Base-by-base conservation (phyloP, 2,888 invertebrate species). In the Diaprepes abbreviatus region DNA sequence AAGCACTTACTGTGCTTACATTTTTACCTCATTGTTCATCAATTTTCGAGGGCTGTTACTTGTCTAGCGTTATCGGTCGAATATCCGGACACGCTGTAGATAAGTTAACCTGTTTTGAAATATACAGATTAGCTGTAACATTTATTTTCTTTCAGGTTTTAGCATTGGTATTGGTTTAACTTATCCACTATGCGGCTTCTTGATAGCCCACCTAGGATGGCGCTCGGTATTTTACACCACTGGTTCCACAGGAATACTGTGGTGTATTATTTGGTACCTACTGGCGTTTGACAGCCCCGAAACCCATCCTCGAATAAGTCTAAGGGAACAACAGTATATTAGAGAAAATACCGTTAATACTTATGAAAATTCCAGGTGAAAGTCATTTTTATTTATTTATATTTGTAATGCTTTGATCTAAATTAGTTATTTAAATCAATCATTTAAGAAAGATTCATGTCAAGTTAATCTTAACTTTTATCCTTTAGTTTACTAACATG, bases 151-250 rank as follows among this genome's bases (percentile, higher is more conserved):
- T 80, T 76, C 83, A 87, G 90, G 91, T 78, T 91, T 91, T 85
- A 91, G 91, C 80, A 90, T 92, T 78, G 91, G 91, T 19, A 91
- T 91, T 74, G 91, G 91, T 6, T 81, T 91, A 75, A 91, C 91
- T 31, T 91, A 91, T 81, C 90, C 90, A 10, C 82, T 91, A 38
- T 90, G 90, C 78, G 91, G 91, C 35, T 90, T 90, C 80, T 85
- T 92, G 74, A 91, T 91, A 74, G 89, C 89, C 33, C 86, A 89
- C 72, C 88, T 88, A 66, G 91, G 91, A 58, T 91, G 91, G 91
- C 85, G 88, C 9, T 85, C 87, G 17, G 90, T 91, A 7, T 91
- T 91, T 83, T 91, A 91, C 81, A 90, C 90, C 9, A 91, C 91
- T 4, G 91, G 91, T 3, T 86, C 87, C 21, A 86, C 90, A 66